A percentile compares a stretch with the other conserved stretches of the same genome.
Evolutionary conservation across 2,113 vertebrate species (phyloP).

Genomic region (Crotalus helleri): DNA sequence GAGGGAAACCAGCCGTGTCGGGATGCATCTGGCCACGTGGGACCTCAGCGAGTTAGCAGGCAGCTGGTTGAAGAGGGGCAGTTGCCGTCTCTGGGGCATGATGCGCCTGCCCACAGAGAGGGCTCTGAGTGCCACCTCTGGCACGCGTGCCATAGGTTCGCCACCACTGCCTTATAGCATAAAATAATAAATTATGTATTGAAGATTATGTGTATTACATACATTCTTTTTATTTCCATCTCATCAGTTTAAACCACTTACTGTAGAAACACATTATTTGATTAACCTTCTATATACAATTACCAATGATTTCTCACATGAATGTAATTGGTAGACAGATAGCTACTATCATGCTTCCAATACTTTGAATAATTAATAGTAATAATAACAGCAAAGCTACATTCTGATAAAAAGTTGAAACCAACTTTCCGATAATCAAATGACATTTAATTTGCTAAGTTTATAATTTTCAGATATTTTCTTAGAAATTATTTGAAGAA

Average conservation of each 20-base stretch:
- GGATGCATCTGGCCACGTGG: too few species aligned
- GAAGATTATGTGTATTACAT: slow-evolving; percentile 51
- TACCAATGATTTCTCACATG: slow-evolving; percentile 34
- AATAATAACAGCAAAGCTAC: slow-evolving; percentile 52
- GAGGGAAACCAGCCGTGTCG: too few species aligned
- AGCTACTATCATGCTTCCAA: slow-evolving; percentile 23
- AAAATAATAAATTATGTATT: slow-evolving; percentile 4
- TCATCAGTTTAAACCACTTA: slow-evolving; percentile 43
- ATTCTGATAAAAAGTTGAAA: slow-evolving; percentile 57
- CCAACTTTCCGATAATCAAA: slow-evolving; percentile 52
- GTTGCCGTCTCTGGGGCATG: too few species aligned
- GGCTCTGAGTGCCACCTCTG: too few species aligned
- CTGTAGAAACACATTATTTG: slow-evolving; percentile 39
- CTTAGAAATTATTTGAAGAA: slow-evolving; percentile 48
- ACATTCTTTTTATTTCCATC: slow-evolving; percentile 50
- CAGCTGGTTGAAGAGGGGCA: too few species aligned
- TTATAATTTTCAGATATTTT: slow-evolving; percentile 53
- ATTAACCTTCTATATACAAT: slow-evolving; percentile 46
- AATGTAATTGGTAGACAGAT: slow-evolving; percentile 58
- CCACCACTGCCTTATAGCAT: not conserved
- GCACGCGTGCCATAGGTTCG: too few species aligned
- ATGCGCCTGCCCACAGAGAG: too few species aligned
- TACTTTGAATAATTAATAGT: slow-evolving; percentile 51
- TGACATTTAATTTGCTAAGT: slow-evolving; percentile 29
- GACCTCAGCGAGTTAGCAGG: too few species aligned